Percentiles rank a stretch among this genome's conserved stretches.
Evolutionary conservation across 2,888 invertebrate species (phyloP).

Genomic region (Hemistola chrysoprasaria): DNA sequence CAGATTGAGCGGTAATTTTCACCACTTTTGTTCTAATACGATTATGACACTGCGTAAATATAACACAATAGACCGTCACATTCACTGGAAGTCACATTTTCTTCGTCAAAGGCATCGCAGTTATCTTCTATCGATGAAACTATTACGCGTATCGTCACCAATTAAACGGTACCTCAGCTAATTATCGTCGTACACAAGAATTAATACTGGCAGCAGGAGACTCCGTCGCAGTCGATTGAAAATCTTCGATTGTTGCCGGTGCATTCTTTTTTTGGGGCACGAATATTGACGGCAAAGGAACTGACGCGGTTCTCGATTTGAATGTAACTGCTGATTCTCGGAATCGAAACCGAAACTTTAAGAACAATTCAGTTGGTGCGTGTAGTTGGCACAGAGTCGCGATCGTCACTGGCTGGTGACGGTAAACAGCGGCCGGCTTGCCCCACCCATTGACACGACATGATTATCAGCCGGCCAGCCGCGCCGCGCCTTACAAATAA

Average conservation of each 20-base stretch:
- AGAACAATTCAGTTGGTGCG: conserved; percentile 32
- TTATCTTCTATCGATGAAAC: conserved; percentile 13
- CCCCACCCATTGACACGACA: conserved; percentile 71
- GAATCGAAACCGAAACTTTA: conserved; percentile 40
- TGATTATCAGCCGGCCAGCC: conserved; percentile 72
- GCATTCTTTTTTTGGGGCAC: conserved; percentile 54
- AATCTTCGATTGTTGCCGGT: conserved; percentile 69
- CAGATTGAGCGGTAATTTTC: conserved; percentile 37
- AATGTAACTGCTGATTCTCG: conserved; percentile 28
- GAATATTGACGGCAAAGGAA: conserved; percentile 24
- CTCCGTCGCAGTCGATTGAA: conserved; percentile 65
- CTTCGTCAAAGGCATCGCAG: conserved; percentile 40
- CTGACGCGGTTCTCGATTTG: conserved; percentile 23
- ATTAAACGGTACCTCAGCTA: conserved; percentile 39
- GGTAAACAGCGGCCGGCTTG: conserved; percentile 49
- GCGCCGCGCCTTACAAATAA: conserved; percentile 71
- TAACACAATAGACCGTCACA: conserved; percentile 38
- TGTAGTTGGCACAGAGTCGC: conserved; percentile 53
- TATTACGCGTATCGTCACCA: conserved; percentile 16
- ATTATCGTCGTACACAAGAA: conserved; percentile 75
- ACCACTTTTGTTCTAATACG: conserved; percentile 37
- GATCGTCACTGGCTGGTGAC: conserved; percentile 57
- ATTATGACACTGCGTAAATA: conserved; percentile 44
- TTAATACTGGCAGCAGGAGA: conserved; percentile 66
- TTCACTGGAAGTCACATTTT: conserved; percentile 60